These are phyloP conservation scores for Argyresthia albistria DNA, from an alignment of 2,888 invertebrate genomes.

Conservation along the genomic window DNA sequence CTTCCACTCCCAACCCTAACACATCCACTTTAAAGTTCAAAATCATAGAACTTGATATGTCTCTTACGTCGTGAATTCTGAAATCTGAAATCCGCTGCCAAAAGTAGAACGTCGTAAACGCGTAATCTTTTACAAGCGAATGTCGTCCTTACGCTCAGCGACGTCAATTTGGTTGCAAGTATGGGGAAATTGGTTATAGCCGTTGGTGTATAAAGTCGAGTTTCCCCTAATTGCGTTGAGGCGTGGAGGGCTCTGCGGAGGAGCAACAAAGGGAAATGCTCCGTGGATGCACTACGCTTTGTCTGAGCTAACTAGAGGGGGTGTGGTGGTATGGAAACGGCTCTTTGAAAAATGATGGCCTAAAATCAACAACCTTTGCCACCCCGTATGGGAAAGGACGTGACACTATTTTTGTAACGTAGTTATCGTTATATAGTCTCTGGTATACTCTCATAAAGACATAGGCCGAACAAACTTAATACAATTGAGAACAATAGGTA, in stretches of 20 bases:
- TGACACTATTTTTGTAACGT: too few species aligned
- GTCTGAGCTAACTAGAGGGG: conserved; percentile 44
- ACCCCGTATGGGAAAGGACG: too few species aligned
- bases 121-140: conserved; percentile 11
- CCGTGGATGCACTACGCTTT: conserved; percentile 61
- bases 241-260: conserved; percentile 38
- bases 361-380: too few species aligned
- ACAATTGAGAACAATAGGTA: too few species aligned
- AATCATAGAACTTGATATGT: neutral
- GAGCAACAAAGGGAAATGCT: conserved; percentile 48
- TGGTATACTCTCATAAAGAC: too few species aligned
- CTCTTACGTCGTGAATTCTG: conserved; percentile 1
- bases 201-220: conserved; percentile 25
- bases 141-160: conserved; percentile 17
- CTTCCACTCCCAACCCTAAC: neutral
- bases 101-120: conserved; percentile 23
- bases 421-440: too few species aligned
- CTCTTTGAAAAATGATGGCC: conserved; percentile 15
- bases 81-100: conserved; percentile 41
- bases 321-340: conserved; percentile 25
- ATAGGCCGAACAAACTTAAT: too few species aligned
- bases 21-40: neutral
- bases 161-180: too few species aligned
- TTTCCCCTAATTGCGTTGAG: conserved; percentile 21
- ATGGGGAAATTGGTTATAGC: conserved; percentile 26